Percentiles rank a stretch among this genome's conserved stretches.
Evolutionary conservation across 2,113 vertebrate species (phyloP).

Genomic region (Morone saxatilis): DNA sequence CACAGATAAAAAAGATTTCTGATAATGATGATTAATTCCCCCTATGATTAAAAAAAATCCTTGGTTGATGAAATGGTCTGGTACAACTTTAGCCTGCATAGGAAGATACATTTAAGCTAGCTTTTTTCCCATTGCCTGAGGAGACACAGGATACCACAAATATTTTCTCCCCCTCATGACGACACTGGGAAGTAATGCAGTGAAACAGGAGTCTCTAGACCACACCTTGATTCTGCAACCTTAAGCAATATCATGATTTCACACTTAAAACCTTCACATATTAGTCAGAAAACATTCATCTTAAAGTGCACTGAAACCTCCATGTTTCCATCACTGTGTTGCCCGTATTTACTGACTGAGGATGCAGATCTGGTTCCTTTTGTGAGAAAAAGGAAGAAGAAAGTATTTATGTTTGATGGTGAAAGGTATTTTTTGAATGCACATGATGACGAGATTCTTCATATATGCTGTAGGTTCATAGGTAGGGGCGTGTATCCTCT

Average conservation of each 20-base stretch:
- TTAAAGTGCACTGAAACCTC: background rate
- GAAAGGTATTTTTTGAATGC: background rate
- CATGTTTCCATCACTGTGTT: background rate
- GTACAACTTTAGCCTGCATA: conserved; percentile 17
- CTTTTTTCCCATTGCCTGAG: conserved; percentile 31
- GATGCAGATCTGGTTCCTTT: background rate
- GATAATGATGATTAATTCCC: conserved; percentile 16
- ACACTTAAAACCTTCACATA: background rate
- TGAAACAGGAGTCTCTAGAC: conserved; percentile 42
- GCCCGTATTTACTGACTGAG: conserved; percentile 15
- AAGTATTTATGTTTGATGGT: background rate
- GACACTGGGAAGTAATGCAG: conserved; percentile 49
- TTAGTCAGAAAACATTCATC: conserved; percentile 5
- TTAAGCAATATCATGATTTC: background rate
- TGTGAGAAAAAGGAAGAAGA: background rate
- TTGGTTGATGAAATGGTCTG: background rate
- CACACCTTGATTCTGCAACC: conserved; percentile 45
- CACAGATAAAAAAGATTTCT: background rate
- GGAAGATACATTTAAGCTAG: conserved; percentile 23
- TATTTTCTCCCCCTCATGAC: conserved; percentile 47
- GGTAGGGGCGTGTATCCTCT: background rate
- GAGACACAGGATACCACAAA: conserved; percentile 41
- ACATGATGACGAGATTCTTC: background rate
- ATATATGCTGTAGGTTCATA: background rate
- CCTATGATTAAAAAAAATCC: background rate